phyloP scores from a whole-genome alignment of 1,140 invertebrate species.

The Drosophila pallidifrons region DNA sequence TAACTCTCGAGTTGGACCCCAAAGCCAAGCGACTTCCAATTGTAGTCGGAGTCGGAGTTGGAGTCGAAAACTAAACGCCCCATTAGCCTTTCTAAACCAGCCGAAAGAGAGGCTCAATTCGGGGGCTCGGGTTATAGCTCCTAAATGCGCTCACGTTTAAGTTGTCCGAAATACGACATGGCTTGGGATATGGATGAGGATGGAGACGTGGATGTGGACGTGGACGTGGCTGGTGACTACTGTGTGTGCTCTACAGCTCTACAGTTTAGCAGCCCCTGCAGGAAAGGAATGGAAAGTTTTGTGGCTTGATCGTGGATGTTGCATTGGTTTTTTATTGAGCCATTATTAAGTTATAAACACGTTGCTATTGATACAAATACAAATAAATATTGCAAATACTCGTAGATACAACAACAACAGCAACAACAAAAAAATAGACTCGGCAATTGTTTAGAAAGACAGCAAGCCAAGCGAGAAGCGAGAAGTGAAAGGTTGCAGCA shows the following conservation, averaged over 20 bases:
- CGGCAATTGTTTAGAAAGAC: conserved; percentile 55
- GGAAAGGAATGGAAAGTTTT: conserved; percentile 69
- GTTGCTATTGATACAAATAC: conserved; percentile 81
- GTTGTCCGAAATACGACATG: conserved; percentile 67
- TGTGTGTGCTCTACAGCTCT: conserved; percentile 25
- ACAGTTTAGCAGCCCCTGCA: conserved; percentile 25
- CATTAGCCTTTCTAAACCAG: conserved; percentile 79
- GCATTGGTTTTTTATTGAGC: conserved; percentile 76
- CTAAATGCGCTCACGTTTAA: conserved; percentile 76
- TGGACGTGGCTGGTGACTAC: conserved; percentile 51
- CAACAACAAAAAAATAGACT: conserved; percentile 10
- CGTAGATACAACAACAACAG: not conserved
- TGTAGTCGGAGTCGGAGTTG: not conserved
- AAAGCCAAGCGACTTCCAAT: conserved; percentile 1
- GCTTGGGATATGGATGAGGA: conserved; percentile 24
- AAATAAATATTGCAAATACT: conserved; percentile 66
- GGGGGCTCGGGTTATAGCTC: conserved; percentile 27
- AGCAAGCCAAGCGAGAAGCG: conserved; percentile 31
- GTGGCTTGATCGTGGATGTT: conserved; percentile 52
- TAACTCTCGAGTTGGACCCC: conserved; percentile 58
- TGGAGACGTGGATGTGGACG: conserved; percentile 9
- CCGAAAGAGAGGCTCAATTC: conserved; percentile 1
- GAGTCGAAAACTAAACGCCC: conserved; percentile 70
- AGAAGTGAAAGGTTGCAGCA: conserved; percentile 70
- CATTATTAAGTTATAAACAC: conserved; percentile 83